Percentiles rank a stretch among this genome's conserved stretches.
Evolutionary conservation across 2,797 vertebrate species (phyloP).

Genomic region (Clarias laeviceps): DNA sequence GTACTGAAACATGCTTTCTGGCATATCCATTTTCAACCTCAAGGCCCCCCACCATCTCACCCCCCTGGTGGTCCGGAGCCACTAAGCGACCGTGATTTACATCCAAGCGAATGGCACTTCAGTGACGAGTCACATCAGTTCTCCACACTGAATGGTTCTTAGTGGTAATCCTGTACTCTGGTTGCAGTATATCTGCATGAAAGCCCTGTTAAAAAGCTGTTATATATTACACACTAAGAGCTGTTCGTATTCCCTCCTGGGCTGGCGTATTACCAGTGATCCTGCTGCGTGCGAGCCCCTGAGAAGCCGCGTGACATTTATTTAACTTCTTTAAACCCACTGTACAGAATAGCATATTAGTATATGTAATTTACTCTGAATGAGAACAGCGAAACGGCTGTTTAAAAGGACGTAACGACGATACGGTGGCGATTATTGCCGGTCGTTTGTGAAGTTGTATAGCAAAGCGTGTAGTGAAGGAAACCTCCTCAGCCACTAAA

Average conservation of each 20-base stretch:
- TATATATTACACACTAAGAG: background rate
- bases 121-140: background rate
- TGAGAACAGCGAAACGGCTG: conserved; percentile 13
- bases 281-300: background rate
- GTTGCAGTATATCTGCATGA: background rate
- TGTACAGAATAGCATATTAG: background rate
- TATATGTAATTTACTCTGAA: conserved; percentile 9
- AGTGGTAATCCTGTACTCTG: background rate
- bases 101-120: background rate
- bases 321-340: conserved; percentile 27
- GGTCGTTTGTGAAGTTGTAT: background rate
- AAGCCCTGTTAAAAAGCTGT: background rate
- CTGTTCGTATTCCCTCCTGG: background rate
- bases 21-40: background rate
- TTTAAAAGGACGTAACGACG: conserved; percentile 20
- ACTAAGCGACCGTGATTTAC: background rate
- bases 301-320: conserved; percentile 16
- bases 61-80: background rate
- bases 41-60: background rate
- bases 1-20: background rate
- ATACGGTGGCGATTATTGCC: background rate
- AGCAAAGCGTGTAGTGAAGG: background rate
- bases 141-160: background rate
- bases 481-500: background rate
- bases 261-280: background rate